phyloP scores from a whole-genome alignment of 2,113 vertebrate genomes.

The Ailuropoda melanoleuca region DNA sequence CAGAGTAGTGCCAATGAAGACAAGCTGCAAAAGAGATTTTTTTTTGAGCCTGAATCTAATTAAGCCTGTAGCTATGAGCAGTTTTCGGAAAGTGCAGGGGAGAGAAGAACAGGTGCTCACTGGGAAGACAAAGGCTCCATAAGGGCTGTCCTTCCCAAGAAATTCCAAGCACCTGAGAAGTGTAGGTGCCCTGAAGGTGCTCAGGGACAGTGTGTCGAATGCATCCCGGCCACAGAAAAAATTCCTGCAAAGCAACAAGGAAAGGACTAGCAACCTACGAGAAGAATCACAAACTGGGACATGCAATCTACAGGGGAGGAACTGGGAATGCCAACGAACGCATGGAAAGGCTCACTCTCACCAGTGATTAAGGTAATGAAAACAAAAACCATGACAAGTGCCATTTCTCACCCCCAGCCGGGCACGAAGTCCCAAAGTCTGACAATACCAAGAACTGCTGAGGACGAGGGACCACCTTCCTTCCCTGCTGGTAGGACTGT shows the following conservation, averaged over 20 bases:
- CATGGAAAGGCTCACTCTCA: neutral
- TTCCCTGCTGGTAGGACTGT: rapidly evolving
- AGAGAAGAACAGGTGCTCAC: neutral
- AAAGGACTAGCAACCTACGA: no score
- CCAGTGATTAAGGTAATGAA: neutral
- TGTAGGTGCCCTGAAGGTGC: no score
- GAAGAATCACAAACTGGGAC: neutral
- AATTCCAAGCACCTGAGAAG: neutral
- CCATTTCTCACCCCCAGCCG: neutral
- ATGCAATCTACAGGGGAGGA: neutral
- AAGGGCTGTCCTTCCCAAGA: neutral
- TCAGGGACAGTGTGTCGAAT: neutral
- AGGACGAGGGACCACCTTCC: neutral
- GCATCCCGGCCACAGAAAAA: neutral
- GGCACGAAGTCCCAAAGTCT: neutral
- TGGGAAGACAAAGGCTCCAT: neutral
- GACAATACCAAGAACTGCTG: neutral
- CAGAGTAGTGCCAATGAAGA: neutral
- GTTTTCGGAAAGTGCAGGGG: neutral
- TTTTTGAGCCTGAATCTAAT: neutral
- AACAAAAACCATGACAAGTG: neutral
- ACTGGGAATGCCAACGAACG: neutral
- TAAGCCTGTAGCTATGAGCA: neutral
- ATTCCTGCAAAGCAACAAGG: neutral
- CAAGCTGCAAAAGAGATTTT: neutral